Percentiles rank a stretch among this genome's conserved stretches.
Conservation (phyloP, 2,888 invertebrate genomes). For the Acleris laterana region DNA sequence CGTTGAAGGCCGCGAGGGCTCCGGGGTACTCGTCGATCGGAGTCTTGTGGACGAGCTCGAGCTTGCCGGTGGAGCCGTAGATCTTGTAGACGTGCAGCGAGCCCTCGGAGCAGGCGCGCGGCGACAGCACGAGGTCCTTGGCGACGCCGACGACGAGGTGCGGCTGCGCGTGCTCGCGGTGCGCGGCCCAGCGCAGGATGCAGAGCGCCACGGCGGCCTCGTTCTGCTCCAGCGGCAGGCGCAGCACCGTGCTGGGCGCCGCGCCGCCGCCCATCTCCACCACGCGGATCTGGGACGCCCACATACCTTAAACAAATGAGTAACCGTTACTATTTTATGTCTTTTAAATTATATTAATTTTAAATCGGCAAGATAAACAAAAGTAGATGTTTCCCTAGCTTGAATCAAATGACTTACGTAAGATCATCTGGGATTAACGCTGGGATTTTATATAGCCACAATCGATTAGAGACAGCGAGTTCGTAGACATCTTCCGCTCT, state of each 20-base stretch:
- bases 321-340: neutral
- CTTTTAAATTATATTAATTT: neutral
- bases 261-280: conserved; percentile 89
- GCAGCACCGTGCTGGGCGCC: conserved; percentile 89
- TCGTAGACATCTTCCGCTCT: conserved; percentile 67
- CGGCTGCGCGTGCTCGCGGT: conserved; percentile 68
- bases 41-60: conserved; percentile 97
- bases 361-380: conserved; percentile 2
- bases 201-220: conserved; percentile 97
- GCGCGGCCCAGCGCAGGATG: conserved; percentile 90
- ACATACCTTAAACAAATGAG: conserved; percentile 87
- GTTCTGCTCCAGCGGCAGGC: conserved; percentile 95
- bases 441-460: conserved; percentile 76
- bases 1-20: conserved; percentile 95
- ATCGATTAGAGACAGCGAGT: conserved; percentile 78
- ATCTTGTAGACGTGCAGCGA: conserved; percentile 94
- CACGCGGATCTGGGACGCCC: conserved; percentile 96
- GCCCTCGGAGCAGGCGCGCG: conserved; percentile 92
- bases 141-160: conserved; percentile 95
- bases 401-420: conserved; percentile 77
- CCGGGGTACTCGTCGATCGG: conserved; percentile 95
- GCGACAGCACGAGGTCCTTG: conserved; percentile 94
- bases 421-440: conserved; percentile 81
- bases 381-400: conserved; percentile 67
- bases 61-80: conserved; percentile 90